A percentile compares a stretch with the other conserved stretches of the same genome.
Evolutionary conservation across 2,888 invertebrate species (phyloP).

Genomic region (Cybosia mesomella): DNA sequence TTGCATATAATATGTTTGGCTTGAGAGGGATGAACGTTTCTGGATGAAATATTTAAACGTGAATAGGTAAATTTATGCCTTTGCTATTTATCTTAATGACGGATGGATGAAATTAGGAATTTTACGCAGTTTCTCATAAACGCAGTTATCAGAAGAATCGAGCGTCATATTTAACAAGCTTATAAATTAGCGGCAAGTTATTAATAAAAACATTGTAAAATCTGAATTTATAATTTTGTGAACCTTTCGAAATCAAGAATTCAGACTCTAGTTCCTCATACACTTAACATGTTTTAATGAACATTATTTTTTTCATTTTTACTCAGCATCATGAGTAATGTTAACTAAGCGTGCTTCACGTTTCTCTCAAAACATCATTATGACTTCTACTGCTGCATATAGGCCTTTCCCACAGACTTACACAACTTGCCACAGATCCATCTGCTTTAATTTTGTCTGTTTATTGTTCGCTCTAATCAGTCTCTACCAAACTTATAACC

Average conservation of each 20-base stretch:
- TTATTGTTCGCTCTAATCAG: not conserved
- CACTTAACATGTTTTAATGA: too few relatives aligned
- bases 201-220: too few relatives aligned
- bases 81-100: not conserved
- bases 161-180: too few relatives aligned
- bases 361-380: not conserved
- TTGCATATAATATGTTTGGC: constrained; percentile 12
- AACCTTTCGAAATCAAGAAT: too few relatives aligned
- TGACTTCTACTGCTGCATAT: too few relatives aligned
- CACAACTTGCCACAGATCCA: not conserved
- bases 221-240: not conserved
- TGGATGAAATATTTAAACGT: not conserved
- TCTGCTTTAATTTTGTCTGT: not conserved
- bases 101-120: not conserved
- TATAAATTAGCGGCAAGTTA: too few relatives aligned
- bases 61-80: not conserved
- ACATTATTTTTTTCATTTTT: too few relatives aligned
- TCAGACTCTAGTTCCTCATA: too few relatives aligned
- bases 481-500: not conserved
- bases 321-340: too few relatives aligned
- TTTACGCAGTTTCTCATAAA: not conserved
- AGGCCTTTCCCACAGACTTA: not conserved
- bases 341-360: not conserved
- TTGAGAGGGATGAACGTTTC: not conserved
- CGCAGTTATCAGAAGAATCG: not conserved